Base-by-base conservation (phyloP, 2,797 vertebrate species). In the Euthynnus affinis region DNA sequence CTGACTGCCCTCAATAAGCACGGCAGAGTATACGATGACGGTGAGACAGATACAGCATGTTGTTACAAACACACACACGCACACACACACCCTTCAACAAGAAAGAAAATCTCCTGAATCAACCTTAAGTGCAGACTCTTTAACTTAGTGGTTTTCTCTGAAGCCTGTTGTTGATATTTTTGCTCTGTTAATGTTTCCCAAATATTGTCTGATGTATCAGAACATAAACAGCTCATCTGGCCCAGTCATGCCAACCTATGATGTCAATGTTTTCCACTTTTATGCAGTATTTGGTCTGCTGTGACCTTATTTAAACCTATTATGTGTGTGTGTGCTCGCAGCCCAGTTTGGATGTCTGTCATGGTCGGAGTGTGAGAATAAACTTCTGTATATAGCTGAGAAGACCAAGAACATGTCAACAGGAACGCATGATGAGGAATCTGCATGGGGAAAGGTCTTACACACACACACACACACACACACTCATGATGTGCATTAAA, bases 321-420 rank as follows among this genome's bases (percentile, higher is more conserved):
- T n/a, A n/a, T n/a, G n/a, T n/a, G 25, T 67, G 27, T 85, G 48
- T 85, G 46, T 77, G 23, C 65, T 74, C 71, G 8, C 78, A 95
- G 94, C 72, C 44, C 93, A 93, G 73, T 95, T 95, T 82, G 86
- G 94, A 37, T 88, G 88, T 46, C 82, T 95, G 82, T 93, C 91
- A 0, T 95, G 94, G 94, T 94, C 94, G 0, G 52, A 34, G 5
- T 93, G 92, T 82, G 94, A 94, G 73, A 82, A 68, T 67, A 93
- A 89, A 59, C 84, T 95, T 60, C 71, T 95, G 57, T 95, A 94
- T n/a, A 69, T 95, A 0, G 94, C 94, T 2, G 94, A 95, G 85
- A 90, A 74, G 80, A 91, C 29, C 70, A 87, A 63, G 53, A 73
- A 52, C 20, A 40, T 74, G 0, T 65, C 80, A 66, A 9, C 9